phyloP scores from a whole-genome alignment of 2,888 invertebrate species.

The Drosophila rellima region DNA sequence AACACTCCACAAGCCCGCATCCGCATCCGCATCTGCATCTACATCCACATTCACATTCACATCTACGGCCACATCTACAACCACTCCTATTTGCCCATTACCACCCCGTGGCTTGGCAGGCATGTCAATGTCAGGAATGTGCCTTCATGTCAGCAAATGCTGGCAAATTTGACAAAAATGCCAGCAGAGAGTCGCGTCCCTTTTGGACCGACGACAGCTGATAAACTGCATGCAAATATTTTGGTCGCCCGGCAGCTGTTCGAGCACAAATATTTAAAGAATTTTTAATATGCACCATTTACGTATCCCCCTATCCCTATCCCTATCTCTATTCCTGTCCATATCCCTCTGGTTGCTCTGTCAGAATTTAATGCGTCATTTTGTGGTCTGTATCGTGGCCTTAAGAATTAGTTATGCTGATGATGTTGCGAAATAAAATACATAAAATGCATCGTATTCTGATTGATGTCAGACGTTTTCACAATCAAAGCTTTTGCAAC shows the following conservation, averaged over 20 bases:
- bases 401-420: slow-evolving; percentile 52
- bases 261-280: slow-evolving; percentile 70
- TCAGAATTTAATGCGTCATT: slow-evolving; percentile 52
- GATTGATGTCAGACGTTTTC: slow-evolving; percentile 11
- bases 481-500: slow-evolving; percentile 34
- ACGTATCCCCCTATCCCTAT: neutral
- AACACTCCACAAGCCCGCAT: slow-evolving; percentile 31
- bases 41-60: neutral
- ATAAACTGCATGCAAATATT: slow-evolving; percentile 78
- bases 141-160: slow-evolving; percentile 67
- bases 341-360: neutral
- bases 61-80: neutral
- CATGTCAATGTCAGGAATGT: slow-evolving; percentile 65
- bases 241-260: slow-evolving; percentile 45
- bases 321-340: neutral
- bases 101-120: slow-evolving; percentile 7
- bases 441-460: slow-evolving; percentile 23
- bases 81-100: neutral
- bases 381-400: slow-evolving; percentile 41
- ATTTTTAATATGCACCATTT: slow-evolving; percentile 81
- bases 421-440: slow-evolving; percentile 7
- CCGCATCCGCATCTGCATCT: neutral
- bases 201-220: slow-evolving; percentile 46
- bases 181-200: slow-evolving; percentile 26
- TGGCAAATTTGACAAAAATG: slow-evolving; percentile 79